Evolutionary conservation across 1,140 invertebrate species (phyloP), one percentile per base, ranked within the genome.

Genomic region (Bombus cullumanus): DNA sequence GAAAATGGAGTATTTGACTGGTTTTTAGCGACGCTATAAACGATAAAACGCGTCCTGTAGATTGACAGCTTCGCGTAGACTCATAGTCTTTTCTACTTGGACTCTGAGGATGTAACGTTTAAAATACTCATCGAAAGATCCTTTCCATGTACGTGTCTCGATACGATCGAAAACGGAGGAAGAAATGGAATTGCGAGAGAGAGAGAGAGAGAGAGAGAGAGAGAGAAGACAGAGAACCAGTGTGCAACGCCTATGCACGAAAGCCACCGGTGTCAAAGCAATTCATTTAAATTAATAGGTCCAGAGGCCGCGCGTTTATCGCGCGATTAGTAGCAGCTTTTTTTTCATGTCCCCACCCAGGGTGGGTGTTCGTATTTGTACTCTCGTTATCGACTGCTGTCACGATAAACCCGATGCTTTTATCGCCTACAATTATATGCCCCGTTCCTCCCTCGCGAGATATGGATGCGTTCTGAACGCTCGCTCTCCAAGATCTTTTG

Each of bases 221-320:
- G 10, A 41, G 41, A 41, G 10, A 41, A 64, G 13, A 62, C n/a
- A 43, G 43, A n/a, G 64, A 39, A 78, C 37, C 28, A 9, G 25
- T 5, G 13, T 47, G 43, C 31, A 39, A 18, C 37, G 57, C 28
- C 41, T n/a, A 59, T 39, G 41, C 59, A 69, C 57, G 13, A 43
- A 64, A 41, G 57, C 41, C 68, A 68, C 39, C 75, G 75, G 77
- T 92, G 86, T 92, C 90, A 88, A 86, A 92, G 88, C 83, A 92
- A 92, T 91, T 90, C 85, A 86, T 92, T 92, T 87, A 89, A 92
- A 91, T 92, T 91, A 92, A 92, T 90, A 92, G 88, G 81, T 88
- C 86, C 81, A 87, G 88, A 88, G 87, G 79, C 78, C 88, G 78
- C 39, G 39, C 82, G 73, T 79, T 86, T 92, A 91, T 90, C 89